Conservation (phyloP, 2,113 vertebrate genomes). For the Caranx ignobilis region DNA sequence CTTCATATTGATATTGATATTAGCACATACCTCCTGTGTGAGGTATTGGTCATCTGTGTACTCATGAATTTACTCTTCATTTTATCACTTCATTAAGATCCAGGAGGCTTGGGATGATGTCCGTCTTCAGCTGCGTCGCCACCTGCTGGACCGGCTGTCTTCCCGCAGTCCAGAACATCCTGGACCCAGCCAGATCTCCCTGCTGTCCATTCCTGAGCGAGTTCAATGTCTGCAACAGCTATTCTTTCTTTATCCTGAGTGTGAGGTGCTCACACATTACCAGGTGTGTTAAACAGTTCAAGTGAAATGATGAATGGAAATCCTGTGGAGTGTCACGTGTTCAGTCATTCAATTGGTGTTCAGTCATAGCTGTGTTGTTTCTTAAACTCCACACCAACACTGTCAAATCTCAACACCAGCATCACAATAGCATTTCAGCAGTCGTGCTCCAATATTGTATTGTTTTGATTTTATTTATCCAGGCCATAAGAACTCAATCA, state of each 20-base stretch:
- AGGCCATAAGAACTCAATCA: conserved; percentile 85
- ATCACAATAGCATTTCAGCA: not conserved
- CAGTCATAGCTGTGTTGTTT: not conserved
- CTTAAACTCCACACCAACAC: not conserved
- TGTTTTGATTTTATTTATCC: conserved; percentile 74
- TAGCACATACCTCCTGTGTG: not conserved
- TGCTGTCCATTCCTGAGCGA: conserved; percentile 79
- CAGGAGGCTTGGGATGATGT: conserved; percentile 91
- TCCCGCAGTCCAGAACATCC: conserved; percentile 24
- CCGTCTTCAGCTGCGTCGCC: conserved; percentile 88
- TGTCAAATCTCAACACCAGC: not conserved
- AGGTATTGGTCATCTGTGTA: not conserved
- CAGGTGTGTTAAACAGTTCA: conserved; percentile 64
- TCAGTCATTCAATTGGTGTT: not conserved
- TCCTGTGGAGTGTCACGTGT: not conserved
- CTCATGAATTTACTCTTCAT: not conserved
- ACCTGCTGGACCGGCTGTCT: conserved; percentile 87
- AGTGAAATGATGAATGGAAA: conserved; percentile 5
- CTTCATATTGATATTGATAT: not conserved
- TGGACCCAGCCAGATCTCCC: not conserved
- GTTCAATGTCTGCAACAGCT: conserved; percentile 87
- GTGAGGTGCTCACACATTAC: conserved; percentile 90
- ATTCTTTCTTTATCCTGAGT: conserved; percentile 91
- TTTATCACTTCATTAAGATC: conserved; percentile 63
- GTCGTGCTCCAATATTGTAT: not conserved